A percentile compares a stretch with the other conserved stretches of the same genome.
phyloP scores from a whole-genome alignment of 2,888 invertebrate species.

The Cheilosia variabilis region DNA sequence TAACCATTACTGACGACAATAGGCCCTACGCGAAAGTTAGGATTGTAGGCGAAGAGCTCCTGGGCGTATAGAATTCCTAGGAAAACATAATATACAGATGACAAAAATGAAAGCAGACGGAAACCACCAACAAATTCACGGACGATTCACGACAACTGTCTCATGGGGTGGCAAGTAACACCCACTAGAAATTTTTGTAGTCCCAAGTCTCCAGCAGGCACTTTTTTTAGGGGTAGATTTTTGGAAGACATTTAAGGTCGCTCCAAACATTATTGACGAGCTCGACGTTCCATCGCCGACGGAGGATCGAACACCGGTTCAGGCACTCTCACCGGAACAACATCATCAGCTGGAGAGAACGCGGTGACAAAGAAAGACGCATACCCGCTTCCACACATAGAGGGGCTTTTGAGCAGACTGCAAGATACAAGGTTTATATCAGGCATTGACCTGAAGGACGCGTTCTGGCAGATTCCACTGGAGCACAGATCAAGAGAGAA shows the following conservation, averaged over 20 bases:
- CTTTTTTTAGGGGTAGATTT: not conserved
- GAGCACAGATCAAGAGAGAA: too few relatives aligned
- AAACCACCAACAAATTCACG: not conserved
- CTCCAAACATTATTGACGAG: not conserved
- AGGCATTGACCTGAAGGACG: too few relatives aligned
- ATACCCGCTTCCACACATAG: too few relatives aligned
- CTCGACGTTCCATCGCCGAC: not conserved
- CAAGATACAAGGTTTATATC: too few relatives aligned
- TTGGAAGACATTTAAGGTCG: not conserved
- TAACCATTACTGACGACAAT: constrained; percentile 1
- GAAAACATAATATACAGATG: not conserved
- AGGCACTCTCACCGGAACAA: too few relatives aligned
- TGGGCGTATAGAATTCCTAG: not conserved
- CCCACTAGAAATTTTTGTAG: too few relatives aligned
- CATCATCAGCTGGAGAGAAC: not conserved
- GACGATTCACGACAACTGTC: too few relatives aligned
- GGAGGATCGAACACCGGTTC: too few relatives aligned
- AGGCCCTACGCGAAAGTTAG: constrained; percentile 13
- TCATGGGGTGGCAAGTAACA: too few relatives aligned
- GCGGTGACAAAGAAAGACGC: not conserved
- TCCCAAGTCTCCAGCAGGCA: too few relatives aligned
- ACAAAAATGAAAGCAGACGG: not conserved
- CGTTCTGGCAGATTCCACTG: too few relatives aligned
- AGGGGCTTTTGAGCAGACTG: too few relatives aligned
- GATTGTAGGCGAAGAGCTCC: not conserved